Percentiles rank a stretch among this genome's conserved stretches.
These are phyloP conservation scores for Odontophorus gujanensis DNA, from an alignment of 2,113 vertebrate species.

Conservation along the genomic window DNA sequence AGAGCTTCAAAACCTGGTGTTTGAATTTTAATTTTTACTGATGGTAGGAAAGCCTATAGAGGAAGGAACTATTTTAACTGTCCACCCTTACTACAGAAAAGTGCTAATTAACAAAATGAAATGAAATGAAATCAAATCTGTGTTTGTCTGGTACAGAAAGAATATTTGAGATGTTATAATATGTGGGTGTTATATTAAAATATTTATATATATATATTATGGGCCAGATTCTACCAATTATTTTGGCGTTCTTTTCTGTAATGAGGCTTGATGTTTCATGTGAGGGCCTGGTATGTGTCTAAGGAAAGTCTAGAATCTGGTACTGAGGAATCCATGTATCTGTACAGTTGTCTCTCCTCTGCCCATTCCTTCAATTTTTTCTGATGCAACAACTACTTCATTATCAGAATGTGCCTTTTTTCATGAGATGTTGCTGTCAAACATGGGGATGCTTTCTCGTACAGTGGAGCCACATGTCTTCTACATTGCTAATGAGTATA, in stretches of 20 bases:
- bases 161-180: not conserved
- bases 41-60: not conserved
- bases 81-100: not conserved
- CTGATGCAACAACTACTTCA: not conserved
- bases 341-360: not conserved
- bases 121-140: not conserved
- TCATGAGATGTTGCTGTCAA: not conserved
- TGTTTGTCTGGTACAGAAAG: not conserved
- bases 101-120: constrained; percentile 19
- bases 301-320: not conserved
- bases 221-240: not conserved
- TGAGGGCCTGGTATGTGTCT: not conserved
- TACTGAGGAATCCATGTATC: not conserved
- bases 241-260: not conserved
- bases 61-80: not conserved
- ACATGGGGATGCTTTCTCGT: not conserved
- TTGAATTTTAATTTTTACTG: constrained; percentile 62
- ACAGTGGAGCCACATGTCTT: not conserved
- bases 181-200: not conserved
- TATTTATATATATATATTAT: no score
- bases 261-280: not conserved
- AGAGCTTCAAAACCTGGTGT: not conserved
- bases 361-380: not conserved
- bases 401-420: not conserved
- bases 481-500: not conserved